Evolutionary conservation across 2,113 vertebrate species (phyloP).

Genomic region (Collichthys lucidus): DNA sequence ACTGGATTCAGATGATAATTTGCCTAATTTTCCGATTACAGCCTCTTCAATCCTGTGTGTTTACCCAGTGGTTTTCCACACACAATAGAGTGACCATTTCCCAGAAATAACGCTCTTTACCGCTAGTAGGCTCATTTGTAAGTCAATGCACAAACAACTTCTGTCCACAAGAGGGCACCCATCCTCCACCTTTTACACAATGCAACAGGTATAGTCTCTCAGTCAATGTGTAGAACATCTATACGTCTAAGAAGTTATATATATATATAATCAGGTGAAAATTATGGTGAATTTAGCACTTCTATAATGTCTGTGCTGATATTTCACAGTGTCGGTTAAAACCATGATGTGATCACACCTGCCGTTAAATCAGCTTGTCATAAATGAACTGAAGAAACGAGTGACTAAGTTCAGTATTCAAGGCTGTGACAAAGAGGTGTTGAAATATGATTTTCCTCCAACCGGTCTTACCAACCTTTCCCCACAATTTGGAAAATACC

Average conservation of each 20-base stretch:
- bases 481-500: no score
- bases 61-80: neutral
- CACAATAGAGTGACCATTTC: neutral
- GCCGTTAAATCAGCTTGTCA: neutral
- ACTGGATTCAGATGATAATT: no score
- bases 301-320: neutral
- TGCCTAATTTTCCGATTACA: neutral
- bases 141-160: neutral
- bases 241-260: no score
- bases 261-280: neutral
- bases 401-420: neutral
- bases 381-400: neutral
- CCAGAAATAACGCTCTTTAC: neutral
- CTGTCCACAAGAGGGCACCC: slow-evolving; percentile 51
- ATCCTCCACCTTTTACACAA: neutral
- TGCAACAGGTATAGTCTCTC: neutral
- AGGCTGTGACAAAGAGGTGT: neutral
- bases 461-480: no score
- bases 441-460: neutral
- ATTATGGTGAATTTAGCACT: neutral
- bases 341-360: neutral
- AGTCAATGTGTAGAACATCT: neutral
- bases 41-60: neutral
- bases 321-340: neutral
- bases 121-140: neutral